These are phyloP conservation scores for Anoplius nigerrimus DNA, from an alignment of 2,888 invertebrate genomes.

Conservation along the genomic window DNA sequence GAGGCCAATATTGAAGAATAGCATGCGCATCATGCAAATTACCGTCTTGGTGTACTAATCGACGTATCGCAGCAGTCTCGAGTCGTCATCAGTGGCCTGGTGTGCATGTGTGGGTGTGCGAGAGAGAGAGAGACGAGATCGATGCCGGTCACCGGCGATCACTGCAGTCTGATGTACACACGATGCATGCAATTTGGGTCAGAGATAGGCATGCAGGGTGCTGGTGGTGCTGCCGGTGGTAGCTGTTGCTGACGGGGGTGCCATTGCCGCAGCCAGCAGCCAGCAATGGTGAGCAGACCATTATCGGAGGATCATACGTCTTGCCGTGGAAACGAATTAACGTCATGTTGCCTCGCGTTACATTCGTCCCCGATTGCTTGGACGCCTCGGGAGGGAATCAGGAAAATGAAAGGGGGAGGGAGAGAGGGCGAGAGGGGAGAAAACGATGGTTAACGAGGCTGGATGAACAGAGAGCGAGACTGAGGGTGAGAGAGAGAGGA, in stretches of 20 bases:
- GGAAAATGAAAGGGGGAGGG: not conserved
- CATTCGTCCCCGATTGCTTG: slow-evolving; percentile 23
- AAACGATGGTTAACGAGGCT: not conserved
- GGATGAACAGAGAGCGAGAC: not conserved
- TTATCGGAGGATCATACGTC: slow-evolving; percentile 54
- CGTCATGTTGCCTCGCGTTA: slow-evolving; percentile 47
- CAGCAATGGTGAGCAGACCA: slow-evolving; percentile 22
- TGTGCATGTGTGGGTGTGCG: too few relatives aligned
- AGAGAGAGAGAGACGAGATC: slow-evolving; percentile 9
- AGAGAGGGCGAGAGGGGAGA: not conserved
- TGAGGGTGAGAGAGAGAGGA: not conserved
- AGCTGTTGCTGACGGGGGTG: too few relatives aligned
- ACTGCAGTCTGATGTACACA: slow-evolving; percentile 11
- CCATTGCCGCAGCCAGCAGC: too few relatives aligned
- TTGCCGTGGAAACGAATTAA: slow-evolving; percentile 53
- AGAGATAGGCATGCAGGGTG: slow-evolving; percentile 40
- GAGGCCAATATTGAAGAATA: not conserved
- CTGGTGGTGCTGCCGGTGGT: slow-evolving; percentile 8
- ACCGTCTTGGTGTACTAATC: too few relatives aligned
- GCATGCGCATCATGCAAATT: too few relatives aligned
- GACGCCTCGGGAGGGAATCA: slow-evolving; percentile 9
- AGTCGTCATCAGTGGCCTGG: not conserved
- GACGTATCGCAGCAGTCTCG: too few relatives aligned
- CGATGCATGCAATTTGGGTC: slow-evolving; percentile 43
- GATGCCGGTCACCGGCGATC: slow-evolving; percentile 47